Percentiles rank a stretch among this genome's conserved stretches.
Evolutionary conservation across 2,888 invertebrate genomes (phyloP).

Genomic region (Chalcosyrphus nemorum): DNA sequence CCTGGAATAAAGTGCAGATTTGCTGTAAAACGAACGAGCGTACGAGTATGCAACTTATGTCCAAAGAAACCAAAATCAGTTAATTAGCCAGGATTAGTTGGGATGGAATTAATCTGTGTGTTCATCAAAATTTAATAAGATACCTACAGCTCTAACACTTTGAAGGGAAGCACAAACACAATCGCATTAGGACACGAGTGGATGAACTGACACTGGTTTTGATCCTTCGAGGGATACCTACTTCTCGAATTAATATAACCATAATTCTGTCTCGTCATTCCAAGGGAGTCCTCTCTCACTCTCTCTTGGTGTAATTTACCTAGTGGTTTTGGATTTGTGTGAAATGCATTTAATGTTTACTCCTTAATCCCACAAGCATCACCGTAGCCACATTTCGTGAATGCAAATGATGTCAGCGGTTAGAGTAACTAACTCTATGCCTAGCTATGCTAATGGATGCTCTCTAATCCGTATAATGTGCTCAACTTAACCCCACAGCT

Average conservation of each 20-base stretch:
- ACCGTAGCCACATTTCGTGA: constrained; percentile 28
- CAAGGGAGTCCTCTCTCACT: too few relatives aligned
- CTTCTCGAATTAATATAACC: too few relatives aligned
- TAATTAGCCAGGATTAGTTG: background rate
- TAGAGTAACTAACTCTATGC: too few relatives aligned
- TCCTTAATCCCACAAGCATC: constrained; percentile 45
- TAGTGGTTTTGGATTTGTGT: constrained; percentile 3
- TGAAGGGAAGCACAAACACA: background rate
- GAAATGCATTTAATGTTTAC: constrained; percentile 44
- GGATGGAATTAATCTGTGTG: background rate
- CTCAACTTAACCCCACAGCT: constrained; percentile 31
- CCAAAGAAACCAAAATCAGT: background rate
- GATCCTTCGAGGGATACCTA: too few relatives aligned
- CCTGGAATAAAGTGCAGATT: background rate
- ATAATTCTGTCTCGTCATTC: background rate
- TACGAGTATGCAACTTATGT: background rate
- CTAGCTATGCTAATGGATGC: constrained; percentile 39
- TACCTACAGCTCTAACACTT: too few relatives aligned
- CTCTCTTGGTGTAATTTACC: too few relatives aligned
- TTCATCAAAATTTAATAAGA: background rate
- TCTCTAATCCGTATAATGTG: constrained; percentile 37
- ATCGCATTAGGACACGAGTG: constrained; percentile 32
- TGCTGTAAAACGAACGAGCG: background rate
- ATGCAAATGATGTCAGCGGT: constrained; percentile 32
- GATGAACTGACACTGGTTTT: constrained; percentile 19